These are phyloP conservation scores for Poeciliopsis presidionis DNA, from an alignment of 2,797 vertebrate genomes.

Conservation along the genomic window DNA sequence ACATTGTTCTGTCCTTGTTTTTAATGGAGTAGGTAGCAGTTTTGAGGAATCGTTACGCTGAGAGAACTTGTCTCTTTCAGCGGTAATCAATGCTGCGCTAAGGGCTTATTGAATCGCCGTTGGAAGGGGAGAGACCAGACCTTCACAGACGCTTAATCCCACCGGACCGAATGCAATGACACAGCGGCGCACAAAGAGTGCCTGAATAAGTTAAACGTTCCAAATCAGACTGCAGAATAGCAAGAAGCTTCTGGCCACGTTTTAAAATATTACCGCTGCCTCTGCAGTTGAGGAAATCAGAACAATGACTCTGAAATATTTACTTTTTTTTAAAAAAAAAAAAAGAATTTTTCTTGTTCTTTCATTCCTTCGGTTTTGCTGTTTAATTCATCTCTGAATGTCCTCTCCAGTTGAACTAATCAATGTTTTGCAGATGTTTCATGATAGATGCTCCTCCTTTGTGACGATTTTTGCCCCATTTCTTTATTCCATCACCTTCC, in stretches of 20 bases:
- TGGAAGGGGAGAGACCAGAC: conserved; percentile 50
- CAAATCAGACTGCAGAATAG: neutral
- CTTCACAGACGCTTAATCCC: conserved; percentile 46
- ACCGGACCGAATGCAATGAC: conserved; percentile 3
- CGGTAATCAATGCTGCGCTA: conserved; percentile 62
- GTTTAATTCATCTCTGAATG: neutral
- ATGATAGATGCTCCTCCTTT: neutral
- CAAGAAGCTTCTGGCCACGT: neutral
- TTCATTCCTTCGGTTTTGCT: neutral
- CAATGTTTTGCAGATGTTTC: neutral
- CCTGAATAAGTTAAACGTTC: neutral
- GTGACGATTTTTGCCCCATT: neutral
- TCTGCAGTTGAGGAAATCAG: neutral
- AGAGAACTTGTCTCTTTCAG: conserved; percentile 50
- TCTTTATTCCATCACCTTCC: neutral
- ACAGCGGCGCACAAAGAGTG: too few relatives aligned
- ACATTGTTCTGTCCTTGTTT: conserved; percentile 63
- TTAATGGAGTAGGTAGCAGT: conserved; percentile 66
- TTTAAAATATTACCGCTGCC: neutral
- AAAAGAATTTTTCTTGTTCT: neutral
- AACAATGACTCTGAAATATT: neutral
- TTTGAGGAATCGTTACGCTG: conserved; percentile 57
- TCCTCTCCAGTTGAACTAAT: neutral
- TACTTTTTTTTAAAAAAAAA: neutral
- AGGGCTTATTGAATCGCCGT: conserved; percentile 61